A percentile compares a stretch with the other conserved stretches of the same genome.
phyloP scores from a whole-genome alignment of 2,888 invertebrate species.

The Tiphia femorata region DNA sequence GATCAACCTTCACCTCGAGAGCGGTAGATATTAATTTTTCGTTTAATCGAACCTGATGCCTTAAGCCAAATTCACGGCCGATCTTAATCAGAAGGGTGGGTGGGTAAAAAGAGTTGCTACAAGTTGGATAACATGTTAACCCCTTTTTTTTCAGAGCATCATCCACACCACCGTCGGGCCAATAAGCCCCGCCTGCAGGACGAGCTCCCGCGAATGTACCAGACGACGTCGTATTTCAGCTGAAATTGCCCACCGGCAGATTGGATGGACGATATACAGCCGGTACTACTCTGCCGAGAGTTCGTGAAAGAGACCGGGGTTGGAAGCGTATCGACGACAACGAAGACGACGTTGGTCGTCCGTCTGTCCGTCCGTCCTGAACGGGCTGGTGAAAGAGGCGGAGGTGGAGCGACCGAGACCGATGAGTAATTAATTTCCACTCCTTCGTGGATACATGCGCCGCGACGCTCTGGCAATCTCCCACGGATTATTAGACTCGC shows the following conservation, averaged over 20 bases:
- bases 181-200: conserved; percentile 49
- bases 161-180: conserved; percentile 24
- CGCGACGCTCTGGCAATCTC: no score
- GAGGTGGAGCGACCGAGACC: no score
- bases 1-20: no score
- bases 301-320: conserved; percentile 44
- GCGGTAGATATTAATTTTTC: neutral
- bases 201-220: conserved; percentile 56
- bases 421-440: no score
- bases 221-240: conserved; percentile 68
- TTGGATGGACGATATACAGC: conserved; percentile 68
- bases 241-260: conserved; percentile 67
- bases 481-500: no score
- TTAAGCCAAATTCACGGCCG: neutral
- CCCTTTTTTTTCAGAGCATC: conserved; percentile 53
- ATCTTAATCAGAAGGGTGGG: conserved; percentile 3
- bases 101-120: no score
- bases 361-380: conserved; percentile 29
- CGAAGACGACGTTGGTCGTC: no score
- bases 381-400: no score
- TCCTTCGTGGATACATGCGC: no score
- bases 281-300: conserved; percentile 30
- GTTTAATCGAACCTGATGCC: neutral
- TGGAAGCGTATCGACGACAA: conserved; percentile 36
- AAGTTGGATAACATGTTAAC: no score